Evolutionary conservation across 2,888 invertebrate genomes (phyloP), one percentile per base, ranked within the genome.

Genomic region (Melangyna quadrimaculata): DNA sequence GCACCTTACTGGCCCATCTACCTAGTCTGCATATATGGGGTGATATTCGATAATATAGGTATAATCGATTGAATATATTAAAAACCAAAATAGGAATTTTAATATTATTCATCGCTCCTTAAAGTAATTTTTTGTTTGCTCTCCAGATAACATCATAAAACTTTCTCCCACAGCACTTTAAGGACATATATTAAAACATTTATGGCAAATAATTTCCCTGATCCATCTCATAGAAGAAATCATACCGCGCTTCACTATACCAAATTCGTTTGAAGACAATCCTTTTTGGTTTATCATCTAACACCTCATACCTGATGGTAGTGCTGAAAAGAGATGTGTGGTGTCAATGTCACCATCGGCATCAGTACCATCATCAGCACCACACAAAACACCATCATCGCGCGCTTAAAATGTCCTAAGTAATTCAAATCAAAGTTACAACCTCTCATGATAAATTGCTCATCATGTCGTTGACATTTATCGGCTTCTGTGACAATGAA

Each of bases 381-480:
- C 12, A 48, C 48, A 67, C 22, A 45, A 27, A 40, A 17, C 19
- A 19, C 45, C 45, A 65, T 17, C 43, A 51, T 55, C 59, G 53
- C 74, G 48, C 59, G 53, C 74, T 65, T 35, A 22, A 63, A 63
- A 75, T 69, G 67, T 77, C 67, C 43, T 74, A 77, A 80, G 80
- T 86, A 86, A 80, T 86, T 86, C 72, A 86, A 86, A 86, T 86
- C 80, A 86, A 67, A 80, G 61, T 35, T 57, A 77, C 86, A 84
- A 79, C 75, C 53, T 69, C 67, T 79, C 79, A 86, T 86, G 86
- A 86, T 86, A 80, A 86, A 86, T 86, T 86, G 75, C 80, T 86
- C 86, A 86, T 86, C 86, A 77, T 57, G 53, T 48, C 59, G 63
- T 55, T 86, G 86, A 86, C 86, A 80, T 86, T 86, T 80, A 86